Evolutionary conservation across 2,113 vertebrate species (phyloP).

Genomic region (Megalops atlanticus): DNA sequence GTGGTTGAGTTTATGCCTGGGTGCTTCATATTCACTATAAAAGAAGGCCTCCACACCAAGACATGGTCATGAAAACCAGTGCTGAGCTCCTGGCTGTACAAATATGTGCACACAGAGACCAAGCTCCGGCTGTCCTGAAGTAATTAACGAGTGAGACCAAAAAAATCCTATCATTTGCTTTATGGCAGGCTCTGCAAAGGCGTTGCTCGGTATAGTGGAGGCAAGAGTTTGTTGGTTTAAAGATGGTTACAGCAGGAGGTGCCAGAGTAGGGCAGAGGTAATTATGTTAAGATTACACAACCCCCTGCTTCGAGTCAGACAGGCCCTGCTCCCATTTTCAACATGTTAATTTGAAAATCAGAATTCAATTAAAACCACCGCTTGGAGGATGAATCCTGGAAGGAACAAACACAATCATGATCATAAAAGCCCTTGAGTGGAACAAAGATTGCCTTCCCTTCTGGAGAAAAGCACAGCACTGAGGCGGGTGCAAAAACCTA

Average conservation of each 20-base stretch:
- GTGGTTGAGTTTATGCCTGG: too few species aligned
- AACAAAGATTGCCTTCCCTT: neutral
- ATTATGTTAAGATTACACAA: constrained; percentile 38
- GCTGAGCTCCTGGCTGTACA: constrained; percentile 41
- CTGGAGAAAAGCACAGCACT: too few species aligned
- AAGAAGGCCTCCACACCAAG: too few species aligned
- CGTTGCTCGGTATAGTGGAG: constrained; percentile 53
- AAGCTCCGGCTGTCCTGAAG: constrained; percentile 52
- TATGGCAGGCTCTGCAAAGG: constrained; percentile 52
- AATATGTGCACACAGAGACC: constrained; percentile 42
- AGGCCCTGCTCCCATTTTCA: neutral
- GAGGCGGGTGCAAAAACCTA: too few species aligned
- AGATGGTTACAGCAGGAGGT: constrained; percentile 24
- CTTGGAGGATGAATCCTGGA: constrained; percentile 7
- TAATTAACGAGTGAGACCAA: constrained; percentile 65
- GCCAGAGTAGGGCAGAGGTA: constrained; percentile 44
- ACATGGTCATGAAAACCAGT: neutral
- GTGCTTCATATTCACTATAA: too few species aligned
- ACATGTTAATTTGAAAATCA: constrained; percentile 7
- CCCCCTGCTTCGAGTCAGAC: constrained; percentile 45
- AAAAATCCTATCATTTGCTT: constrained; percentile 66
- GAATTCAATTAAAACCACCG: constrained; percentile 21
- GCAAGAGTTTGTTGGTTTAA: constrained; percentile 40
- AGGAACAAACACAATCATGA: constrained; percentile 5
- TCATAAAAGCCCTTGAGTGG: neutral